Evolutionary conservation across 2,888 invertebrate species (phyloP).

Genomic region (Ischnura elegans): DNA sequence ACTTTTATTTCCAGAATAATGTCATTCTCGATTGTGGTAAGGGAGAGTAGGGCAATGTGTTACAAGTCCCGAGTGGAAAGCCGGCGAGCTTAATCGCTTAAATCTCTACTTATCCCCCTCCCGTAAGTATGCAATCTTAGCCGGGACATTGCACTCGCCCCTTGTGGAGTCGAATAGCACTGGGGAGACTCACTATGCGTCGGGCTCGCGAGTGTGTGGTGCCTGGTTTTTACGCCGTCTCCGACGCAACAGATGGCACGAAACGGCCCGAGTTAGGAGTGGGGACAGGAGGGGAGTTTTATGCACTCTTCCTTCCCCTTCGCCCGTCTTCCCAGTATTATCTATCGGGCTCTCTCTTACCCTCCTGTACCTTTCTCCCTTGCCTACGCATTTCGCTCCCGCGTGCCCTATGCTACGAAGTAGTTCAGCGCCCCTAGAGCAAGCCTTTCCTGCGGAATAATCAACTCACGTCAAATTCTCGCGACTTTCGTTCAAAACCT

Average conservation of each 20-base stretch:
- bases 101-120: not conserved
- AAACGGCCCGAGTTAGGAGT: not conserved
- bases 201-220: not conserved
- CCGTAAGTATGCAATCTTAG: not conserved
- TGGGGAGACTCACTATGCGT: not conserved
- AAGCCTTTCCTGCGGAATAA: not conserved
- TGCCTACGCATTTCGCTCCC: not conserved
- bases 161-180: not conserved
- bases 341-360: not conserved
- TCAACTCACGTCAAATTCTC: too few species aligned
- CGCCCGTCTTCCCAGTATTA: not conserved
- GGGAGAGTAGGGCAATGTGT: too few species aligned
- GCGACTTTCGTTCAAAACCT: too few species aligned
- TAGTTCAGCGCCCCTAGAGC: not conserved
- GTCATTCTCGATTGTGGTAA: too few species aligned
- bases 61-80: too few species aligned
- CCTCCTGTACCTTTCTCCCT: not conserved
- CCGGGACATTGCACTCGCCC: not conserved
- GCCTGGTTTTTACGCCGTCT: not conserved
- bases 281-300: constrained; percentile 32
- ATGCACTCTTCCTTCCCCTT: not conserved
- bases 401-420: constrained; percentile 13
- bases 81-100: too few species aligned
- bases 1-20: too few species aligned
- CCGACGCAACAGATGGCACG: constrained; percentile 62